Conservation (phyloP, 2,113 vertebrate species). For the Cyprinodon tularosa region DNA sequence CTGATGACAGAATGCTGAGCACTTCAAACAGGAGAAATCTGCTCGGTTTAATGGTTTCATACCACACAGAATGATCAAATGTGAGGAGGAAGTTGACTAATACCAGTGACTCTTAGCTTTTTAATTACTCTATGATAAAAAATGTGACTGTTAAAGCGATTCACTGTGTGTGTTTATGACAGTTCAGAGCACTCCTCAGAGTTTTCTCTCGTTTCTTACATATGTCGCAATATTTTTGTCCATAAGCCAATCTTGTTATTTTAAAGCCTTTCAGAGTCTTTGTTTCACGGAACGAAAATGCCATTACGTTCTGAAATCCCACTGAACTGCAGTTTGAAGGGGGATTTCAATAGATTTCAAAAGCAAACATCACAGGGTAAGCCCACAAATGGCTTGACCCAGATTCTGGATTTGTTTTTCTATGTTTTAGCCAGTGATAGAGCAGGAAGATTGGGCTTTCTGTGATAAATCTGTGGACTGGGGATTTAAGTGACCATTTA, state of each 20-base stretch:
- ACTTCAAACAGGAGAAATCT: background rate
- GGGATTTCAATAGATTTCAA: constrained; percentile 10
- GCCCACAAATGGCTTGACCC: constrained; percentile 24
- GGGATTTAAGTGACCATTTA: constrained; percentile 7
- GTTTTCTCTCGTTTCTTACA: background rate
- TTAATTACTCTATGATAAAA: background rate
- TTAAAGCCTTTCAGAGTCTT: background rate
- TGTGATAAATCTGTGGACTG: constrained; percentile 11
- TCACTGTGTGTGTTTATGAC: background rate
- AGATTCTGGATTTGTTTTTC: constrained; percentile 28
- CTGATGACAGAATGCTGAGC: background rate
- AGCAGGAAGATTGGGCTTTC: constrained; percentile 38
- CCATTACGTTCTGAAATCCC: background rate
- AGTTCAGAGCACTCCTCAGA: background rate
- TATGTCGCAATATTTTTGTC: background rate
- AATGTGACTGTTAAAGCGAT: background rate
- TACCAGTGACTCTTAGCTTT: background rate
- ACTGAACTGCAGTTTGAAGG: background rate
- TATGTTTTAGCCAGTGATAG: constrained; percentile 7
- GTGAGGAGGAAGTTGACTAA: constrained; percentile 6
- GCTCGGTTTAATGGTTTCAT: background rate
- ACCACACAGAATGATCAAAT: background rate
- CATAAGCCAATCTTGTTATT: background rate
- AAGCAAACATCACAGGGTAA: background rate
- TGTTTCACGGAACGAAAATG: background rate